Evolutionary conservation across 2,113 vertebrate genomes (phyloP).

Genomic region (Phaethornis superciliosus): DNA sequence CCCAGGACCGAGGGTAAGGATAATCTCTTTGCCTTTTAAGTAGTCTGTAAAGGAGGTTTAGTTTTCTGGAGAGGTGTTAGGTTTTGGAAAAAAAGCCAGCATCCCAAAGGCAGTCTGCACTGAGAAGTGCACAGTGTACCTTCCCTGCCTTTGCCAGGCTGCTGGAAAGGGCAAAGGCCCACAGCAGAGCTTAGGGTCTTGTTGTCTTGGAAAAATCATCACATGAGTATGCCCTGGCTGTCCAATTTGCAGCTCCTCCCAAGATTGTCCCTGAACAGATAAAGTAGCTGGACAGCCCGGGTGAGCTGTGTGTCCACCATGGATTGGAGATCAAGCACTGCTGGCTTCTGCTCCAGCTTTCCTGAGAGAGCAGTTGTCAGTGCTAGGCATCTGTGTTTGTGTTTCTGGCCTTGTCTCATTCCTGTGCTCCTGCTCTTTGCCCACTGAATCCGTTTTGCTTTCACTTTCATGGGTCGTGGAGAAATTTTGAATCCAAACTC

Average conservation of each 20-base stretch:
- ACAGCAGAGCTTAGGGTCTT: background rate
- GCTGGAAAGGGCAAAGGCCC: background rate
- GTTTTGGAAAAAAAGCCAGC: background rate
- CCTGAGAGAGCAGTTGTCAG: background rate
- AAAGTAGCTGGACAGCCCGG: background rate
- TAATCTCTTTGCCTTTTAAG: background rate
- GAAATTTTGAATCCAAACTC: background rate
- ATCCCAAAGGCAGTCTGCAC: background rate
- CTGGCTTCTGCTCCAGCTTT: background rate
- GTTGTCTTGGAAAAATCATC: background rate
- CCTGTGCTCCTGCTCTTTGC: background rate
- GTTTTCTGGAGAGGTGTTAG: background rate
- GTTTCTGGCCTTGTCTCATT: background rate
- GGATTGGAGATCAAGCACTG: background rate
- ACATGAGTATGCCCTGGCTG: background rate
- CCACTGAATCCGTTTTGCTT: background rate
- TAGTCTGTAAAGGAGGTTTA: background rate
- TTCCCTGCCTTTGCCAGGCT: background rate
- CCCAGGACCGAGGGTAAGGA: conserved; percentile 70
- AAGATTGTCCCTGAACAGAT: background rate
- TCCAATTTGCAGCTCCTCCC: background rate
- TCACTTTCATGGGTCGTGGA: background rate
- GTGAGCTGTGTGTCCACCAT: background rate
- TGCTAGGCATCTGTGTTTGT: background rate
- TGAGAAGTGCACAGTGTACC: background rate